Conservation (phyloP, 2,113 vertebrate genomes). For the Notarius quadriscutis region DNA sequence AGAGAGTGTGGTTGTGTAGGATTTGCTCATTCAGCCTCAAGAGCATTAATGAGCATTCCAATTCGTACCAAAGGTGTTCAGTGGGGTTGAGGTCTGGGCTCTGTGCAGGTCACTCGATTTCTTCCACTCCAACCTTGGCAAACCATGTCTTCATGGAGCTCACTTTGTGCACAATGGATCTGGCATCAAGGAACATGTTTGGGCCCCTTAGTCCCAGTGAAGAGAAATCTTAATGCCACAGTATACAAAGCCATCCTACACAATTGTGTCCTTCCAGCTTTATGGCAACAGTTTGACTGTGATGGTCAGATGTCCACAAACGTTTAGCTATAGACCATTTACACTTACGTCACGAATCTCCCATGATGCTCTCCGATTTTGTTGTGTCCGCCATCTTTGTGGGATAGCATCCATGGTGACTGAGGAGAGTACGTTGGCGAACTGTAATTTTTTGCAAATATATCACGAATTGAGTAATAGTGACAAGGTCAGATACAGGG, state of each 20-base stretch:
- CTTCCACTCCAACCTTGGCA: background rate
- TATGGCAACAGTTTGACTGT: background rate
- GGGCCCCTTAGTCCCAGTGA: background rate
- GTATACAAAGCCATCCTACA: background rate
- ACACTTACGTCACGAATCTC: too few relatives aligned
- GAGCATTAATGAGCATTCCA: background rate
- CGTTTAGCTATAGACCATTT: background rate
- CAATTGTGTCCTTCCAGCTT: background rate
- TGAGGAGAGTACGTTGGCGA: too few relatives aligned
- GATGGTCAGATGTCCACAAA: background rate
- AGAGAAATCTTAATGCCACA: background rate
- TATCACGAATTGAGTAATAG: too few relatives aligned
- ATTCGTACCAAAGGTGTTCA: background rate
- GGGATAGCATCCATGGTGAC: too few relatives aligned
- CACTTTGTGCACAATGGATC: background rate
- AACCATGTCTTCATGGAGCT: background rate
- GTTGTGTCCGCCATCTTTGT: too few relatives aligned
- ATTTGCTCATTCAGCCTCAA: background rate
- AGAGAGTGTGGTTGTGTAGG: background rate
- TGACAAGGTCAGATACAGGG: too few relatives aligned
- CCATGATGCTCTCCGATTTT: too few relatives aligned
- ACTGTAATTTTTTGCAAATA: too few relatives aligned
- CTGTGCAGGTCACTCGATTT: background rate
- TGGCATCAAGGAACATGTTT: background rate
- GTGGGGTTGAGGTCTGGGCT: background rate